Evolutionary conservation across 2,888 invertebrate species (phyloP), one percentile per base, ranked within the genome.

Genomic region (Aricia artaxerxes): DNA sequence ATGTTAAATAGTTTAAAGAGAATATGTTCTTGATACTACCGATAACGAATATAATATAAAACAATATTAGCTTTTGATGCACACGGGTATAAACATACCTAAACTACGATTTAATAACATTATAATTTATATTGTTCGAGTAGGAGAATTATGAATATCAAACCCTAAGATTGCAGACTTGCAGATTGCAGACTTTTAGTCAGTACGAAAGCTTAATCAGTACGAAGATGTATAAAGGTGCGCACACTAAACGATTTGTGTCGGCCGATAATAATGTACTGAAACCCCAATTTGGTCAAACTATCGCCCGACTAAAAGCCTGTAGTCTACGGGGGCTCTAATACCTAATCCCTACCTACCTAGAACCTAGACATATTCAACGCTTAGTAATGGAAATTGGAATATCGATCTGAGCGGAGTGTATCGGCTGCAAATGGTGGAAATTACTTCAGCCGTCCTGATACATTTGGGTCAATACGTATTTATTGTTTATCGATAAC

Each of bases 321-420:
- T 35, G 35, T 35, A 35, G 35, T 35, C 35, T 35, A 2, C 35
- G 35, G 35, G 35, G 35, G 35, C 35, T 35, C 31, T 64, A 61
- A 24, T 24, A 61, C 6, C 61, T 24, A 69, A 5, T 69, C 6
- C 69, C 38, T 16, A 69, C 5, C 69, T 69, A 38, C 35, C 11
- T 69, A 69, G 69, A 35, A 69, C 1, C 13, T 69, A 69, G 16
- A 38, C 24, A 77, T 69, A 49, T 49, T 49, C 64, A 77, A 57
- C 60, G 78, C 78, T 69, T 78, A 69, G 69, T 78, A 69, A 78
- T 69, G 69, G 78, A 78, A 78, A 69, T 69, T 69, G 69, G 69
- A 78, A 78, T 69, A 78, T 78, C 78, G 78, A 78, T 78, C 16
- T 13, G 69, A 69, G 44, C 78, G 5, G 49, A 78, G 44, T 31